Evolutionary conservation across 1,140 invertebrate species (phyloP).

Genomic region (Drosophila busckii): DNA sequence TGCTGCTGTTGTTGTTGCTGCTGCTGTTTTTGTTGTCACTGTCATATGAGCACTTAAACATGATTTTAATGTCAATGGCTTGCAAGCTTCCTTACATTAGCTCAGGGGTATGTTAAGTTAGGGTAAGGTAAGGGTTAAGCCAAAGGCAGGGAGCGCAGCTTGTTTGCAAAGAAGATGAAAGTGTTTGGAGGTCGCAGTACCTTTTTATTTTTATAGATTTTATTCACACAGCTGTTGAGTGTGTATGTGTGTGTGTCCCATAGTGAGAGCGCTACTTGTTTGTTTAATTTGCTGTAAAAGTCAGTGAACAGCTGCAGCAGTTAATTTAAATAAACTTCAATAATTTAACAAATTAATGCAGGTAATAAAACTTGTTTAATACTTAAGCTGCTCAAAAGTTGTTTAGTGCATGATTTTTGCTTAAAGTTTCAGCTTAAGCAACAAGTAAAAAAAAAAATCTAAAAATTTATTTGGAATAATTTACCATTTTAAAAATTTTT

Average conservation of each 20-base stretch:
- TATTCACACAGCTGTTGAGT: constrained; percentile 8
- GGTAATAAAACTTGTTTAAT: too few species aligned
- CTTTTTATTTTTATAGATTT: constrained; percentile 48
- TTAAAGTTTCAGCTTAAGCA: too few species aligned
- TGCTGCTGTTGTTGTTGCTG: constrained; percentile 1
- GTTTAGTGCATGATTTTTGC: too few species aligned
- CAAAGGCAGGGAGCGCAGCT: constrained; percentile 11
- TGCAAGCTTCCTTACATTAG: constrained; percentile 26
- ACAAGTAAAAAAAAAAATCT: too few species aligned
- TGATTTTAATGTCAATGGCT: constrained; percentile 78
- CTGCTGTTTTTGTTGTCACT: constrained; percentile 34
- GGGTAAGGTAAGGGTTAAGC: background rate
- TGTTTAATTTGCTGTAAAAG: constrained; percentile 23
- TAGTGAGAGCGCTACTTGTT: constrained; percentile 10
- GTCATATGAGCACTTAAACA: constrained; percentile 73
- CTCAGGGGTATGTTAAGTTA: background rate
- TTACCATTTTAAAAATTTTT: too few species aligned
- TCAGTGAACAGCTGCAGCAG: background rate
- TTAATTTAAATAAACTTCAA: too few species aligned
- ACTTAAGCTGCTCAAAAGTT: too few species aligned
- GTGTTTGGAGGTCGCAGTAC: constrained; percentile 58
- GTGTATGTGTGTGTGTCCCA: background rate
- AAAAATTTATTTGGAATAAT: too few species aligned
- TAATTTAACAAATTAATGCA: too few species aligned
- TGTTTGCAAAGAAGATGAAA: constrained; percentile 66